Conservation (phyloP, 2,113 vertebrate species). For the Rhinolophus sinicus region DNA sequence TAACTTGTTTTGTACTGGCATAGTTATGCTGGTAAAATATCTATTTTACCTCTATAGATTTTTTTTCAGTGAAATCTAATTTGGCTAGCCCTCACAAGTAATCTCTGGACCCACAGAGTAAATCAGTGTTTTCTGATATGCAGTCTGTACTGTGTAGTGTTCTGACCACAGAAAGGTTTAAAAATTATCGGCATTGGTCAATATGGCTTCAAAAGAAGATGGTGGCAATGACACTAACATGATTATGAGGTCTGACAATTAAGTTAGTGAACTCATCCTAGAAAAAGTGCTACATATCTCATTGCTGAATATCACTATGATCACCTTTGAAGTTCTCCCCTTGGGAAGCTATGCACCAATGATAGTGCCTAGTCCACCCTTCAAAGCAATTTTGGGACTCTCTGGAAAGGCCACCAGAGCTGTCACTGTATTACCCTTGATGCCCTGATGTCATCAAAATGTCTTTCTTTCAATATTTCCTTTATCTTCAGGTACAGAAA, state of each 20-base stretch:
- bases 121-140: neutral
- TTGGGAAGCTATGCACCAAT: too few relatives aligned
- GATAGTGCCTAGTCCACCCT: too few relatives aligned
- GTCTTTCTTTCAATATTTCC: too few relatives aligned
- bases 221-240: neutral
- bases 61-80: slow-evolving; percentile 11
- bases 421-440: too few relatives aligned
- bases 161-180: neutral
- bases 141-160: neutral
- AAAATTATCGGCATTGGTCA: neutral
- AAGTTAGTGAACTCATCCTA: too few relatives aligned
- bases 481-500: too few relatives aligned
- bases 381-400: too few relatives aligned
- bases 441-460: too few relatives aligned
- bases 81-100: neutral
- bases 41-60: neutral
- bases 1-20: neutral
- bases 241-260: neutral
- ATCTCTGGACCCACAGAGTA: neutral
- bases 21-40: neutral
- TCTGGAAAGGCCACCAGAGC: too few relatives aligned
- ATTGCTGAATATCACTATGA: too few relatives aligned
- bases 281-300: too few relatives aligned
- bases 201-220: neutral
- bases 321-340: too few relatives aligned